Evolutionary conservation across 2,113 vertebrate genomes (phyloP), one percentile per base, ranked within the genome.

Genomic region (Trinectes maculatus): DNA sequence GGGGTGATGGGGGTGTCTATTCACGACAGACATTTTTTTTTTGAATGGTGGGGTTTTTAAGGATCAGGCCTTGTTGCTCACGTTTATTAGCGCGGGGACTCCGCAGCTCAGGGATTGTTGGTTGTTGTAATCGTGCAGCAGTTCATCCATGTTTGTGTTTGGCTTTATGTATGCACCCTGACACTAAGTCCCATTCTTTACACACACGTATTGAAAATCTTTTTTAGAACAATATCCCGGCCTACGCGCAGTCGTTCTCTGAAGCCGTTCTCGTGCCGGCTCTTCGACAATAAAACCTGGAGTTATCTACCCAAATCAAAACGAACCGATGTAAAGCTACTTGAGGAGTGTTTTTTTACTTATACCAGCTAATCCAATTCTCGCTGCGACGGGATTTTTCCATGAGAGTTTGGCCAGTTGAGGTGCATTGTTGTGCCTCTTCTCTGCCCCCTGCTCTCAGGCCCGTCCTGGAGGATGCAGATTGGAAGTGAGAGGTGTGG

Each of bases 401-500:
- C 52, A 71, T 59, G 61, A 77, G 74, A 85, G 65, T 83, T 74
- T 71, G 40, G 79, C 66, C 54, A 77, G 79, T 63, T 59, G 25
- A 57, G 62, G 57, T 19, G 62, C 72, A 60, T 74, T 84, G 78
- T 82, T 18, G 64, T 60, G 28, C 75, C 31, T 60, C 7, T 40
- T 34, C 8, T 7, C n/a, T 8, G 63, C 52, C 61, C 60, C 59
- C 56, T 3, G 64, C 72, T 82, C 81, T 77, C 73, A 67, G 85
- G 70, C 78, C 84, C 25, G 87, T 85, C 75, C 87, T 22, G 80
- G 68, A 94, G 94, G 95, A 96, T 89, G 94, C 94, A 97, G 96
- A 98, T 97, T 97, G 94, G 94, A 96, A 96, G 94, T 96, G 96
- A 98, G 95, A 96, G 96, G 95, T 98, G 96, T 97, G 94, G 93